Percentiles rank a stretch among this genome's conserved stretches.
Evolutionary conservation across 2,797 vertebrate genomes (phyloP).

Genomic region (Okamejei kenojei): DNA sequence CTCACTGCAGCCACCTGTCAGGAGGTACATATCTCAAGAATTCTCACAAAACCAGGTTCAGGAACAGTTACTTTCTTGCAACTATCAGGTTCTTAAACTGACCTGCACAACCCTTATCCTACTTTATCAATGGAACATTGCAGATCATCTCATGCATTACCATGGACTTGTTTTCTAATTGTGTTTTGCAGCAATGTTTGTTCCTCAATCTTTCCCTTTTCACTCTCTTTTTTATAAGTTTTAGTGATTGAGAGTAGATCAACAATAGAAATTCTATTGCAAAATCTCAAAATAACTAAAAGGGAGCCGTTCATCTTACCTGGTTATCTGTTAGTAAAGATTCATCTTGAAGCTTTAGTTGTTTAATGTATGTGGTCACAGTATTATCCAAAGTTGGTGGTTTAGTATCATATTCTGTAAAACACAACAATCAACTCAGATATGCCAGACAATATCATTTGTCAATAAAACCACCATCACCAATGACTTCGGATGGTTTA

Average conservation of each 20-base stretch:
- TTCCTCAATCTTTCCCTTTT: no score
- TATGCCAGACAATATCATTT: neutral
- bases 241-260: neutral
- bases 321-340: constrained; percentile 55
- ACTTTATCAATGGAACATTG: no score
- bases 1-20: no score
- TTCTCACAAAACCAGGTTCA: no score
- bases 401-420: constrained; percentile 68
- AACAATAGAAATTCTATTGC: neutral
- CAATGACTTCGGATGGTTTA: neutral
- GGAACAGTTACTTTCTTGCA: no score
- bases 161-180: no score
- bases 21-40: no score
- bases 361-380: constrained; percentile 54
- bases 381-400: constrained; percentile 66
- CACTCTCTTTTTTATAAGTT: neutral
- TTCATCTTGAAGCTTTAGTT: constrained; percentile 46
- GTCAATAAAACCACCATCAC: neutral
- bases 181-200: no score
- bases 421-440: constrained; percentile 35
- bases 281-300: neutral
- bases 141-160: no score
- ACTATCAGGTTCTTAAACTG: no score
- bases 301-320: constrained; percentile 53
- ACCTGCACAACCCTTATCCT: no score